Conservation (phyloP, 2,113 vertebrate genomes). For the Microtus ochrogaster region DNA sequence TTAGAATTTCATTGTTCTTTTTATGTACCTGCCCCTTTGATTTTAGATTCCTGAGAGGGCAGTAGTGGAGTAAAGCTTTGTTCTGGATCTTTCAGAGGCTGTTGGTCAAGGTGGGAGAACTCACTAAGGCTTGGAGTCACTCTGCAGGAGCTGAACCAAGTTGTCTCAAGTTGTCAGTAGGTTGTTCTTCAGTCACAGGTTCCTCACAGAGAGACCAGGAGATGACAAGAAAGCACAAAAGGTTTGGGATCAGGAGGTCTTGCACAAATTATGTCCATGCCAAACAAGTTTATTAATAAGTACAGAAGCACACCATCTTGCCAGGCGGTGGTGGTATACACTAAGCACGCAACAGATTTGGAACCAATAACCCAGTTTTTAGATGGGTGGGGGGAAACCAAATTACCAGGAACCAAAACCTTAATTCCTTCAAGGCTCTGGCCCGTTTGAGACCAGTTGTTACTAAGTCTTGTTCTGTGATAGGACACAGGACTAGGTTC, state of each 20-base stretch:
- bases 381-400: too few species aligned
- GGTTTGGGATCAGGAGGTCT: background rate
- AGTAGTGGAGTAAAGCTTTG: background rate
- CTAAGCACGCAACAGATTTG: background rate
- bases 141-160: background rate
- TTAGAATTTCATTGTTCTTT: background rate
- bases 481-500: background rate
- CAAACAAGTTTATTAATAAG: background rate
- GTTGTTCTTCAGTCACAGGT: background rate
- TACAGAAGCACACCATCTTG: background rate
- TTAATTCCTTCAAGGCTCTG: background rate
- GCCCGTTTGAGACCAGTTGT: background rate
- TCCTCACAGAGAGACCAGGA: background rate
- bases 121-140: conserved; percentile 10
- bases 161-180: background rate
- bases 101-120: background rate
- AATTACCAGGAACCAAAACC: background rate
- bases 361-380: background rate
- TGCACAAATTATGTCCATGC: background rate
- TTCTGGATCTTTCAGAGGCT: background rate
- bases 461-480: background rate
- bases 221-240: background rate
- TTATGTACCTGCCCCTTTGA: background rate
- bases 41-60: background rate
- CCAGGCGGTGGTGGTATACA: background rate